Conservation (phyloP, 2,888 invertebrate species). For the Nemapogon koenigi region DNA sequence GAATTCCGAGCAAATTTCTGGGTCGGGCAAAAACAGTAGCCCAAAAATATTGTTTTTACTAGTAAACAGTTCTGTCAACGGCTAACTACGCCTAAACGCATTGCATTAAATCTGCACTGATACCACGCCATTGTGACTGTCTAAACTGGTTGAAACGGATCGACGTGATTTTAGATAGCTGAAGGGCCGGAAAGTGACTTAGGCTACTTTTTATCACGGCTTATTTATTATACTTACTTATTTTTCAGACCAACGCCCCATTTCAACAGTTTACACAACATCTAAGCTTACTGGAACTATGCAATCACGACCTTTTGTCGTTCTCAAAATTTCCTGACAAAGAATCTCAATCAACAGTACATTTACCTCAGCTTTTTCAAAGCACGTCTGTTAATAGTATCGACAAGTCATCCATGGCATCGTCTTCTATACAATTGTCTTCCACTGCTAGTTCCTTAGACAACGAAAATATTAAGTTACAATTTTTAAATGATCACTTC, state of each 20-base stretch:
- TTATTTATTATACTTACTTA: background rate
- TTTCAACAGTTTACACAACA: constrained; percentile 82
- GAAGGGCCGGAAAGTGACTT: too few relatives aligned
- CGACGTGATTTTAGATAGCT: too few relatives aligned
- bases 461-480: constrained; percentile 29
- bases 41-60: too few relatives aligned
- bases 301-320: constrained; percentile 2
- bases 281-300: constrained; percentile 70
- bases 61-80: too few relatives aligned
- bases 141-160: too few relatives aligned
- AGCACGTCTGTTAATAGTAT: constrained; percentile 17
- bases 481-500: constrained; percentile 49
- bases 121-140: too few relatives aligned
- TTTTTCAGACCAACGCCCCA: constrained; percentile 68
- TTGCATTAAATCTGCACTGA: too few relatives aligned
- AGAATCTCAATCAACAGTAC: constrained; percentile 37
- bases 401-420: constrained; percentile 1
- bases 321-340: background rate
- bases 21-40: too few relatives aligned
- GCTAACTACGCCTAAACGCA: too few relatives aligned
- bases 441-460: background rate
- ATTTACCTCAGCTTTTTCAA: constrained; percentile 35
- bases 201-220: too few relatives aligned
- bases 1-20: too few relatives aligned
- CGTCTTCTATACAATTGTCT: too few relatives aligned